Conservation (phyloP, 2,113 vertebrate species). For the Fregetta grallaria region DNA sequence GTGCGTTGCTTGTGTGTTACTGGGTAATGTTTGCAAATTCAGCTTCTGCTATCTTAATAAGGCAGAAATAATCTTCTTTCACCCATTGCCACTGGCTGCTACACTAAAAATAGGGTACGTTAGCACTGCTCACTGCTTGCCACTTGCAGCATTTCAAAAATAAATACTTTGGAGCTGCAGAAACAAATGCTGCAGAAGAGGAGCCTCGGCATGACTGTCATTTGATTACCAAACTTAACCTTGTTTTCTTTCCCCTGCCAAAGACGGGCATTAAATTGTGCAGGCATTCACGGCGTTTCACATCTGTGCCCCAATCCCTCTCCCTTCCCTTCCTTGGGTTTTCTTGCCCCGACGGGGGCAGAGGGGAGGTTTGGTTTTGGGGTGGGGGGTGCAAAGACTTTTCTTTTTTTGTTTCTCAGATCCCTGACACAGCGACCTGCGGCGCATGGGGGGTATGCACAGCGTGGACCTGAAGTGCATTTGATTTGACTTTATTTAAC, state of each 20-base stretch:
- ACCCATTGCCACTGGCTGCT: conserved; percentile 38
- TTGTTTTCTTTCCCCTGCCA: not conserved
- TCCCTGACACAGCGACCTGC: not conserved
- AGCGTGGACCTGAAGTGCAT: not conserved
- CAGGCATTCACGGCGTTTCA: not conserved
- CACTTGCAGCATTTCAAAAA: conserved; percentile 47
- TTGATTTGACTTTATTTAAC: not conserved
- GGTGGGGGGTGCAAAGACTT: not conserved
- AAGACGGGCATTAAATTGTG: not conserved
- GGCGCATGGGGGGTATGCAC: not conserved
- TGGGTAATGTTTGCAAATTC: not conserved
- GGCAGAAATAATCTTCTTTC: conserved; percentile 23
- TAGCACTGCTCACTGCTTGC: not conserved
- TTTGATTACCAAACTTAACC: conserved; percentile 33
- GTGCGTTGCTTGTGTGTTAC: not conserved
- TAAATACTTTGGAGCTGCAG: conserved; percentile 16
- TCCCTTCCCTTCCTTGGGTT: not conserved
- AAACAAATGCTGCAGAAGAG: conserved; percentile 21
- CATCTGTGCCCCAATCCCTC: accelerated
- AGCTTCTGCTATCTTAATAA: not conserved
- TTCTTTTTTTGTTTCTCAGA: not conserved
- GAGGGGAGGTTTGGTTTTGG: not conserved
- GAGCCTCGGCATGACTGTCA: not conserved
- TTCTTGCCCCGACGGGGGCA: accelerated
- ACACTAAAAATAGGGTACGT: conserved; percentile 20